Conservation (phyloP, 2,888 invertebrate genomes). For the Lasioglossum oenotherae region DNA sequence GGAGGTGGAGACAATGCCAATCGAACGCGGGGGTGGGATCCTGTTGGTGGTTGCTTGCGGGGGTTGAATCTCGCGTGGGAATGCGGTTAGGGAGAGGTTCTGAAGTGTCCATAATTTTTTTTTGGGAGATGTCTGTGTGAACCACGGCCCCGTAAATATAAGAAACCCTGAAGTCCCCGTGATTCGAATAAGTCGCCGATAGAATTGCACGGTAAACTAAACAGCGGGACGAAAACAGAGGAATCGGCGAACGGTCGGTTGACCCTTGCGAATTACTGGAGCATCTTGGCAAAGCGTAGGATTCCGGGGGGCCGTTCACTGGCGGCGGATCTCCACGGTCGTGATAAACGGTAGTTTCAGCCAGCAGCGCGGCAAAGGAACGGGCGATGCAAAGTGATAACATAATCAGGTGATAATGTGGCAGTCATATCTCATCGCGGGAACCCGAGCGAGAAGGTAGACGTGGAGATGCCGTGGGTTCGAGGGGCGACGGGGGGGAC, state of each 20-base stretch:
- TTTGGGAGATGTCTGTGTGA: background rate
- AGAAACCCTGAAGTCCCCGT: background rate
- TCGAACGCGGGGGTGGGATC: background rate
- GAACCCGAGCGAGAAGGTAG: constrained; percentile 59
- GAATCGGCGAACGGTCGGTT: background rate
- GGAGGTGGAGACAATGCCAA: constrained; percentile 3
- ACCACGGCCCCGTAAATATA: background rate
- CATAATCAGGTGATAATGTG: constrained; percentile 83
- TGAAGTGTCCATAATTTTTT: background rate
- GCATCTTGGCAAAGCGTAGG: constrained; percentile 22
- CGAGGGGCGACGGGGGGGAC: background rate
- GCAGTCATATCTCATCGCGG: constrained; percentile 77
- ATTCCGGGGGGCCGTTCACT: constrained; percentile 45
- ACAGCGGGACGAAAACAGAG: background rate
- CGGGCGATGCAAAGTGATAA: constrained; percentile 82
- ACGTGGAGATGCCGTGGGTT: background rate
- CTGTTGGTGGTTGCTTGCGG: background rate
- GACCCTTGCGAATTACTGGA: constrained; percentile 24
- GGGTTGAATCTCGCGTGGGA: background rate
- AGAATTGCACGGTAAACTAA: background rate
- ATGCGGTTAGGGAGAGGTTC: background rate
- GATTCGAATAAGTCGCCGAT: background rate
- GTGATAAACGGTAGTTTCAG: constrained; percentile 78
- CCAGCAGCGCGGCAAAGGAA: constrained; percentile 74
- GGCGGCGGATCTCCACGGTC: constrained; percentile 54